phyloP scores from a whole-genome alignment of 2,797 vertebrate species.

The Melanotaenia parkinsoni region DNA sequence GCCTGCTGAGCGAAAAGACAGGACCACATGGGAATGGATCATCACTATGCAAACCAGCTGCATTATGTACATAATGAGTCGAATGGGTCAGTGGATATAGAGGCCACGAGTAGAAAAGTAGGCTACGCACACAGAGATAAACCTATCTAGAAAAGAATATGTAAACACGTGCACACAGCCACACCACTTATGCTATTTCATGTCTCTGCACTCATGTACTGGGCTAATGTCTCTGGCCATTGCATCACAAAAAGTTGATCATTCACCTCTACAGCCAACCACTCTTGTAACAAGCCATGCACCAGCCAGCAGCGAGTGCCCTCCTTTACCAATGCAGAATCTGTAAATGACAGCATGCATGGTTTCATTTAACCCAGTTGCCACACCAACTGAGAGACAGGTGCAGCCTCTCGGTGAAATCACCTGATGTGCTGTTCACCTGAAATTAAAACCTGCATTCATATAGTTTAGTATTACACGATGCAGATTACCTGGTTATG shows the following conservation, averaged over 20 bases:
- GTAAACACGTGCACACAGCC: constrained; percentile 14
- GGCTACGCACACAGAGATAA: constrained; percentile 54
- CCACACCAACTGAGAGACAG: constrained; percentile 23
- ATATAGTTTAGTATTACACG: constrained; percentile 20
- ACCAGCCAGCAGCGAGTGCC: constrained; percentile 23
- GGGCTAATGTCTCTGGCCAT: constrained; percentile 33
- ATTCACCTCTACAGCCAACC: constrained; percentile 38
- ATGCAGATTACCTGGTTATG: constrained; percentile 42
- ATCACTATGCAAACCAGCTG: constrained; percentile 29
- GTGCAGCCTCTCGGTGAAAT: constrained; percentile 22
- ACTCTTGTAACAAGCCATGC: constrained; percentile 32
- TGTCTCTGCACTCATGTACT: constrained; percentile 17
- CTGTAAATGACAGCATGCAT: constrained; percentile 20
- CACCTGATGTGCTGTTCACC: constrained; percentile 27
- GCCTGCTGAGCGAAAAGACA: constrained; percentile 23
- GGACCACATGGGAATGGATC: constrained; percentile 18
- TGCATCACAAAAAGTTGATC: constrained; percentile 54
- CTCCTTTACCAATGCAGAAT: constrained; percentile 37
- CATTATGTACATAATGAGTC: constrained; percentile 50
- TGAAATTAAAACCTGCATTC: constrained; percentile 49
- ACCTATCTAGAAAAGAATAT: constrained; percentile 33
- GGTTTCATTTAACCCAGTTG: constrained; percentile 24
- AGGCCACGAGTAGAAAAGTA: constrained; percentile 40
- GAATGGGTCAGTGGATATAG: constrained; percentile 42
- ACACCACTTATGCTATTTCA: constrained; percentile 46